These are phyloP conservation scores for Harlomillsia oculata DNA, from an alignment of 1,140 invertebrate species.

Conservation along the genomic window DNA sequence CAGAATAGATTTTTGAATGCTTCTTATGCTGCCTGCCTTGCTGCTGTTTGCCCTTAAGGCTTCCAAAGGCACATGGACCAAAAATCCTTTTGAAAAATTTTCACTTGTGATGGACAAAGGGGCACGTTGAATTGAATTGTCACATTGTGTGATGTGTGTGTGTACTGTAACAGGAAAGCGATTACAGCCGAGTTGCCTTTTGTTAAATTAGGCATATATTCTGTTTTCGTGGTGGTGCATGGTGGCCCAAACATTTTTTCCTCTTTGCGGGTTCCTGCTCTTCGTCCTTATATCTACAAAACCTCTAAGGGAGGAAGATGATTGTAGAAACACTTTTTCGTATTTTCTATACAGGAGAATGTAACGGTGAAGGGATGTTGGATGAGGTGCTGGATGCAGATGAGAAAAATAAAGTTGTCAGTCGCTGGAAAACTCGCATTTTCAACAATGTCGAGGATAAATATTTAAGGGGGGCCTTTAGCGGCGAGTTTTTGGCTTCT, in stretches of 20 bases:
- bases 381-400: neutral
- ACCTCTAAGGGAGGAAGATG: too few species aligned
- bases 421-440: slow-evolving; percentile 15
- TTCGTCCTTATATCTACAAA: too few species aligned
- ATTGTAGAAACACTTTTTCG: slow-evolving; percentile 14
- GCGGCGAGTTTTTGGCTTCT: slow-evolving; percentile 25
- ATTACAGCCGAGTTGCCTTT: slow-evolving; percentile 33
- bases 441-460: slow-evolving; percentile 22
- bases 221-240: slow-evolving; percentile 17
- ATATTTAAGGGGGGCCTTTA: slow-evolving; percentile 26
- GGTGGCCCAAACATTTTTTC: neutral
- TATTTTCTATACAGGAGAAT: neutral
- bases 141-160: slow-evolving; percentile 10
- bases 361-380: neutral
- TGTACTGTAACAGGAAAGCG: slow-evolving; percentile 21
- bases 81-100: slow-evolving; percentile 25
- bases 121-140: slow-evolving; percentile 15
- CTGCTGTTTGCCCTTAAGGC: too few species aligned
- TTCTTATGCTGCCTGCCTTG: too few species aligned
- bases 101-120: slow-evolving; percentile 12
- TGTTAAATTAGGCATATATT: slow-evolving; percentile 35
- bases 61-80: too few species aligned
- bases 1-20: too few species aligned
- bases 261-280: too few species aligned
- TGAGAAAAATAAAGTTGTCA: slow-evolving; percentile 27